A percentile compares a stretch with the other conserved stretches of the same genome.
Evolutionary conservation across 2,888 invertebrate genomes (phyloP).

Genomic region (Lochmaea crataegi): DNA sequence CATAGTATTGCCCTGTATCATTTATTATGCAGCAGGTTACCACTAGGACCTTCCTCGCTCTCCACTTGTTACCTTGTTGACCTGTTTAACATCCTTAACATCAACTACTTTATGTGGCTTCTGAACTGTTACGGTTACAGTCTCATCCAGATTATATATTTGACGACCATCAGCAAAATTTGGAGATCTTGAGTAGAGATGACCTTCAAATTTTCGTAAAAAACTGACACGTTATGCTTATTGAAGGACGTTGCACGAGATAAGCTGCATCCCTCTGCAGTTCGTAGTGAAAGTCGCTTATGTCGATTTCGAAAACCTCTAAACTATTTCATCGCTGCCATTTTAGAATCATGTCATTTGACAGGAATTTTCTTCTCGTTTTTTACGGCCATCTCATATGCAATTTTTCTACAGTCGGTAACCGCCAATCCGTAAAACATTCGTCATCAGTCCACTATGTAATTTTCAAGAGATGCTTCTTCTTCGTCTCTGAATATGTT

Average conservation of each 20-base stretch:
- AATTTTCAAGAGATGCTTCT: conserved; percentile 25
- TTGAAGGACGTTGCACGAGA: conserved; percentile 22
- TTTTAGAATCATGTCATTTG: conserved; percentile 60
- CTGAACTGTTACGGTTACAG: too few relatives aligned
- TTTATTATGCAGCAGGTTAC: too few relatives aligned
- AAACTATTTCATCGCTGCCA: conserved; percentile 43
- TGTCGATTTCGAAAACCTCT: conserved; percentile 30
- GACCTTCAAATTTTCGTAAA: conserved; percentile 35
- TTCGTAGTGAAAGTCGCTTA: conserved; percentile 26
- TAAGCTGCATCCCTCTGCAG: conserved; percentile 30
- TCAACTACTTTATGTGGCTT: too few relatives aligned
- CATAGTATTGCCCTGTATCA: too few relatives aligned
- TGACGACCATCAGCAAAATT: too few relatives aligned
- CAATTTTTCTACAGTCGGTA: conserved; percentile 30
- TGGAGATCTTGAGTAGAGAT: too few relatives aligned
- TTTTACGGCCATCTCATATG: conserved; percentile 29
- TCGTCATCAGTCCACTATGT: conserved; percentile 20
- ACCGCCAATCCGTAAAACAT: conserved; percentile 26
- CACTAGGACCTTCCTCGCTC: too few relatives aligned
- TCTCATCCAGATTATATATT: too few relatives aligned
- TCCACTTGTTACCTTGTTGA: too few relatives aligned
- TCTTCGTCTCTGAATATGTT: conserved; percentile 29
- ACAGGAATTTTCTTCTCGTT: conserved; percentile 32
- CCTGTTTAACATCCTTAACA: too few relatives aligned
- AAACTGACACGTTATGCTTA: conserved; percentile 33